These are phyloP conservation scores for Athene noctua DNA, from an alignment of 2,113 vertebrate genomes.

Conservation along the genomic window DNA sequence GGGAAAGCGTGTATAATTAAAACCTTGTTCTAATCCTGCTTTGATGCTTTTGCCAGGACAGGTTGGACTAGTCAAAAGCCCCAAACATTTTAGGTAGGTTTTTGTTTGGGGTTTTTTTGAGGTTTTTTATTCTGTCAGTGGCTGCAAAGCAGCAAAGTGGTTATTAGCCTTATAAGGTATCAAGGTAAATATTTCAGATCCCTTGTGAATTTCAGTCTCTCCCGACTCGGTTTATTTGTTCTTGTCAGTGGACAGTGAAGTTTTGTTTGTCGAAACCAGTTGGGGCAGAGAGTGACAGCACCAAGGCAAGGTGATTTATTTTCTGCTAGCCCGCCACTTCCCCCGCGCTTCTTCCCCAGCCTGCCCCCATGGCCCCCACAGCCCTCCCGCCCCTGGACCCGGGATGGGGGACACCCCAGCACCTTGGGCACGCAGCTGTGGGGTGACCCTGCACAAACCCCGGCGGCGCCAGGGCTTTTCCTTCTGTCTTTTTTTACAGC, in stretches of 20 bases:
- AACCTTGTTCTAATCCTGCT: constrained; percentile 60
- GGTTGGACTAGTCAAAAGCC: constrained; percentile 58
- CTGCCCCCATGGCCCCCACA: rapidly evolving
- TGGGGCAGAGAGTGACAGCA: constrained; percentile 35
- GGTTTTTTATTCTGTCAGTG: background rate
- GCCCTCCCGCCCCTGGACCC: background rate
- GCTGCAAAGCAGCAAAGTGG: constrained; percentile 33
- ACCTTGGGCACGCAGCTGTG: background rate
- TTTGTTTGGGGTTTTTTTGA: background rate
- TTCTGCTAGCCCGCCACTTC: background rate
- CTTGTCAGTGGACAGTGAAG: constrained; percentile 45
- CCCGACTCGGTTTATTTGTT: constrained; percentile 56
- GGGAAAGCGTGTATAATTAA: background rate
- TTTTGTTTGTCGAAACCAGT: constrained; percentile 49
- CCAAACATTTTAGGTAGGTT: constrained; percentile 33
- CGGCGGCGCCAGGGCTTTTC: background rate
- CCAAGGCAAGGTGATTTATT: constrained; percentile 49
- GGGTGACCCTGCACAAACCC: background rate
- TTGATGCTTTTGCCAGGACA: constrained; percentile 67
- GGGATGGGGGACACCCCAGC: background rate
- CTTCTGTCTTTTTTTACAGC: background rate
- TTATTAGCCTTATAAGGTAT: constrained; percentile 45
- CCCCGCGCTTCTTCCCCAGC: background rate
- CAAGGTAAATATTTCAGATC: constrained; percentile 59
- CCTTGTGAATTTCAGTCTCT: constrained; percentile 48